A percentile compares a stretch with the other conserved stretches of the same genome.
phyloP scores from a whole-genome alignment of 2,113 vertebrate genomes.

The Pseudois nayaur region DNA sequence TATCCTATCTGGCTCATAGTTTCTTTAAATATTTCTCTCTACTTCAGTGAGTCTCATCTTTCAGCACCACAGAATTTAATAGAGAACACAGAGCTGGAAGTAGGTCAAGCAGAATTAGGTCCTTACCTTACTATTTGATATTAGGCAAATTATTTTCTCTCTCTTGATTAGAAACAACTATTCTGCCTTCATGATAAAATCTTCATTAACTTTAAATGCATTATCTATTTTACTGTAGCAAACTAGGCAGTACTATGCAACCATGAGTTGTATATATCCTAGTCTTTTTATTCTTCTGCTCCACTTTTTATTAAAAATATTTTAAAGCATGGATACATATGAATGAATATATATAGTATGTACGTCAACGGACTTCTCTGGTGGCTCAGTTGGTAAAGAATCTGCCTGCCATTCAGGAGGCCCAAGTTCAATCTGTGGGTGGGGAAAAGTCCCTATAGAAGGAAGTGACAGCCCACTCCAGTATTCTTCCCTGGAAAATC shows the following conservation, averaged over 20 bases:
- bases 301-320: not conserved
- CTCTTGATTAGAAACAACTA: not conserved
- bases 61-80: not conserved
- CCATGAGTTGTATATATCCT: not conserved
- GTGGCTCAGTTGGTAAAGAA: not conserved
- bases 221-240: not conserved
- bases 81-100: not conserved
- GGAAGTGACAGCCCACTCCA: not conserved
- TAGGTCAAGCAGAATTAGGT: not conserved
- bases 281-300: not conserved
- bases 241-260: not conserved
- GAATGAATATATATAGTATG: not conserved
- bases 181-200: not conserved
- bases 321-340: not conserved
- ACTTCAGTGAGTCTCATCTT: not conserved
- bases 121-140: not conserved
- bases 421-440: not conserved
- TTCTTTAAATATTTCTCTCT: not conserved
- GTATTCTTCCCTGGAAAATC: not conserved
- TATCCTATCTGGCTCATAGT: not conserved
- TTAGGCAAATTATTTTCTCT: not conserved
- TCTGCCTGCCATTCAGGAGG: not conserved
- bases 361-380: not conserved
- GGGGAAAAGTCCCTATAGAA: not conserved
- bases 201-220: not conserved